Base-by-base conservation (phyloP, 2,113 vertebrate genomes). In the Mystacornis crossleyi region DNA sequence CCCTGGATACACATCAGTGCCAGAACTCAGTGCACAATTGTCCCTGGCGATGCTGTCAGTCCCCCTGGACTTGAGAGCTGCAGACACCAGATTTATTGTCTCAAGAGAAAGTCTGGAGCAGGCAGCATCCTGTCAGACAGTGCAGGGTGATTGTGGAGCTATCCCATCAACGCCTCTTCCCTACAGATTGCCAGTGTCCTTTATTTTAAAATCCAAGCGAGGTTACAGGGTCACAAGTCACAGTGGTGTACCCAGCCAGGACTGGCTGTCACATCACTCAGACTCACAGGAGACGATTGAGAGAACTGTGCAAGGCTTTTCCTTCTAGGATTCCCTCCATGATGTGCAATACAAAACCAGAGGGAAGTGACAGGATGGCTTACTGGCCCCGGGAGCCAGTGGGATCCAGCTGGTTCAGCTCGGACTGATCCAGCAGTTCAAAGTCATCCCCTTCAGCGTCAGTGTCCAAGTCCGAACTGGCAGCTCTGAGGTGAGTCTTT, bases 391-490 rank as follows among this genome's bases (percentile, higher is more conserved):
- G 98, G 17, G 98, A 98, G 96, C 97, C 97, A 6, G 98, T 42
- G 38, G 99, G 98, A 98, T 99, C 99, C 98, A 99, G 97, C 97
- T 99, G 99, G 97, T 98, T 99, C 92, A 99, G 98, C 98, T 99
- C 99, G 0, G 99, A 99, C 97, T 99, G 99, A 98, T 99, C 99
- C 97, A 99, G 98, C 98, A 99, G 98, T 98, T 99, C 99, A 98
- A 99, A 99, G 97, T 99, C 99, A 96, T 99, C 99, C 47, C 98
- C 98, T 47, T 99, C 99, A 20, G 98, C 98, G 54, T 99, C 99
- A 12, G 99, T 99, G 98, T 99, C 99, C 97, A 99, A 97, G 96
- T 99, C 99, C 0, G 98, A 99, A 98, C 99, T 99, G 89, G 98
- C 99, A 12, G 98, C 98, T 81, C 98, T 98, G 50, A 98, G 98